Evolutionary conservation across 2,797 vertebrate species (phyloP), one percentile per base, ranked within the genome.

Genomic region (Sebastes hubbsi): DNA sequence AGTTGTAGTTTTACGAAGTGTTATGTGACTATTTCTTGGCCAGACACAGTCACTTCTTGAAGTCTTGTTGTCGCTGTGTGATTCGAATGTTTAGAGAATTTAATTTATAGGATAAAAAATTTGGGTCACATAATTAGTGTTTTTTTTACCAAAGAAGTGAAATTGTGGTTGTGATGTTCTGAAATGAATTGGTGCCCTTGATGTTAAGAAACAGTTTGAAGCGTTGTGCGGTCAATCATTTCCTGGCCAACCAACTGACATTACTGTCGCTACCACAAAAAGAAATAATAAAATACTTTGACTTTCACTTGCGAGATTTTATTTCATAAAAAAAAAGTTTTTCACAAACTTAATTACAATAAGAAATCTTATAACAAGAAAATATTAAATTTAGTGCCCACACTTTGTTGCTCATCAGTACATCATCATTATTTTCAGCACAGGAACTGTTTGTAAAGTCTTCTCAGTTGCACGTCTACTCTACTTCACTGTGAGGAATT

Each of bases 321-420:
- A 88, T 87, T 90, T 66, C 0, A 65, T 85, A 70, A 79, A 83
- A 85, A 84, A 85, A 54, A 30, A 63, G 8, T 22, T 38, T 64
- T 72, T 63, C 64, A 77, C 81, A 78, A 80, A 74, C 78, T 13
- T 10, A 55, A 69, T 80, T 81, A 84, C 72, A 87, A 83, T 82
- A 75, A 78, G 29, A 20, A 4, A 64, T 32, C 16, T 56, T 49
- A 46, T 46, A 36, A 75, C 42, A 74, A 73, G 20, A 67, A 65
- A 68, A 70, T 9, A 29, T 14, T 72, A 9, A 32, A 54, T 69
- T 73, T 38, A 8, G 38, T 80, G 34, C 14, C 30, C 27, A 60
- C 32, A 55, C 58, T 18, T 69, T 64, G 36, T 65, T 42, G 22
- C 62, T 29, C 32, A 24, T 54, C 22, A 13, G 69, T 70, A 62